Percentiles rank a stretch among this genome's conserved stretches.
Evolutionary conservation across 2,888 invertebrate genomes (phyloP).

Genomic region (Phytoseiulus persimilis): DNA sequence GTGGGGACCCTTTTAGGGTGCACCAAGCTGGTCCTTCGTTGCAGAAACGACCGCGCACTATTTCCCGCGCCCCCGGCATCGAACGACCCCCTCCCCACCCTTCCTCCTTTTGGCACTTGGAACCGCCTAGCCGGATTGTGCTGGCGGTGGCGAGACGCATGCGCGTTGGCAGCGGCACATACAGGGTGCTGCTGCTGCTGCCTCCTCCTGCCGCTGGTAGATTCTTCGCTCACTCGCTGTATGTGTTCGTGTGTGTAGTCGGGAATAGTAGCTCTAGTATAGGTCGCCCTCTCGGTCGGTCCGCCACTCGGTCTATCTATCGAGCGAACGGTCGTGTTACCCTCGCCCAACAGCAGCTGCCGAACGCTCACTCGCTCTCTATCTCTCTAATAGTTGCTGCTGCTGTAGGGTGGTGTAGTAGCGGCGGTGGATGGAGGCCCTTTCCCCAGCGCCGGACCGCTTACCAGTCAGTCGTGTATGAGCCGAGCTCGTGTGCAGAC

Average conservation of each 20-base stretch:
- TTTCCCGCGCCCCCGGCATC: not conserved
- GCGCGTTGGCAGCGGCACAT: not conserved
- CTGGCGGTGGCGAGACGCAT: not conserved
- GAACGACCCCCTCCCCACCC: not conserved
- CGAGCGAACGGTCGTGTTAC: not conserved
- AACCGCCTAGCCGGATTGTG: not conserved
- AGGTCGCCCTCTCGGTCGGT: not conserved
- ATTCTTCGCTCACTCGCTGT: not conserved
- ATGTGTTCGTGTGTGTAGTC: not conserved
- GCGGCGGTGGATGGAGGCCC: conserved; percentile 5
- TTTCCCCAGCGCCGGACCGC: not conserved
- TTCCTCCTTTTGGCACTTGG: not conserved
- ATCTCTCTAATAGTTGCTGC: conserved; percentile 5
- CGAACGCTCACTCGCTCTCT: not conserved
- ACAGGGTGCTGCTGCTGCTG: not conserved
- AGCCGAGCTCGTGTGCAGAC: not conserved
- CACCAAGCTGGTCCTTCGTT: not conserved
- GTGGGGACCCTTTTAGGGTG: not conserved
- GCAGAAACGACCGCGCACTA: not conserved
- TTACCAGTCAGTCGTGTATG: not conserved
- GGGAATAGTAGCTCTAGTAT: not conserved
- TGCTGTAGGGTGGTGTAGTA: not conserved
- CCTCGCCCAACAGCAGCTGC: not conserved
- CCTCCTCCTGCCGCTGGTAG: not conserved
- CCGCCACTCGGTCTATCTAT: not conserved